These are phyloP conservation scores for Alosa sapidissima DNA, from an alignment of 2,797 vertebrate species.

Conservation along the genomic window DNA sequence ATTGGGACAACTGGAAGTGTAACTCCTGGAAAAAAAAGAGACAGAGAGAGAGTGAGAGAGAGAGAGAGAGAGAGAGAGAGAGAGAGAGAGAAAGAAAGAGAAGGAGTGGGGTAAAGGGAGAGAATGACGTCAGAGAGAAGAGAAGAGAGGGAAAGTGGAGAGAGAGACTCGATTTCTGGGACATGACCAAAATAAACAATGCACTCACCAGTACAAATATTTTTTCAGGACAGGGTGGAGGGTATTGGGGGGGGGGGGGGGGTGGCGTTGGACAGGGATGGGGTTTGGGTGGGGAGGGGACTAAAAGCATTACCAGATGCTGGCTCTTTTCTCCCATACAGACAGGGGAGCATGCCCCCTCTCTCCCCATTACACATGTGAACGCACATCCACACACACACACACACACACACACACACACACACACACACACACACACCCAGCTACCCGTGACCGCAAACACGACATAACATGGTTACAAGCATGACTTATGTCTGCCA, in stretches of 20 bases:
- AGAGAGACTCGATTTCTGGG: conserved; percentile 20
- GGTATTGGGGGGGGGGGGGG: neutral
- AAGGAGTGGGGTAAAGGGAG: neutral
- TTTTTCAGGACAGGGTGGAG: conserved; percentile 17
- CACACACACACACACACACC: conserved; percentile 5
- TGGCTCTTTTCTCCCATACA: neutral
- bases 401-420: conserved; percentile 6
- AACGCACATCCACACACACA: neutral
- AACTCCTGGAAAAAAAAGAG: neutral
- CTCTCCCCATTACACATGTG: neutral
- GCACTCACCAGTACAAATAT: conserved; percentile 41
- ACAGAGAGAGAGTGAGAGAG: neutral
- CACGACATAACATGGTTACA: conserved; percentile 13
- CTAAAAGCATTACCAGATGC: conserved; percentile 44
- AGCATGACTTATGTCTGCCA: conserved; percentile 20
- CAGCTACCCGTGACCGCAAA: conserved; percentile 1
- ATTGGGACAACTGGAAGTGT: neutral
- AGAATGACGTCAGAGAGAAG: neutral
- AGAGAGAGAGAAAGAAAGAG: neutral
- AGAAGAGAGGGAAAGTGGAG: neutral
- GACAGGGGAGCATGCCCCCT: neutral
- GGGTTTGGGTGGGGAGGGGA: neutral
- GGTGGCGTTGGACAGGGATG: neutral
- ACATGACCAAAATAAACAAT: conserved; percentile 45
- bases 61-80: neutral